Evolutionary conservation across 2,113 vertebrate genomes (phyloP).

Genomic region (Zootoca vivipara): DNA sequence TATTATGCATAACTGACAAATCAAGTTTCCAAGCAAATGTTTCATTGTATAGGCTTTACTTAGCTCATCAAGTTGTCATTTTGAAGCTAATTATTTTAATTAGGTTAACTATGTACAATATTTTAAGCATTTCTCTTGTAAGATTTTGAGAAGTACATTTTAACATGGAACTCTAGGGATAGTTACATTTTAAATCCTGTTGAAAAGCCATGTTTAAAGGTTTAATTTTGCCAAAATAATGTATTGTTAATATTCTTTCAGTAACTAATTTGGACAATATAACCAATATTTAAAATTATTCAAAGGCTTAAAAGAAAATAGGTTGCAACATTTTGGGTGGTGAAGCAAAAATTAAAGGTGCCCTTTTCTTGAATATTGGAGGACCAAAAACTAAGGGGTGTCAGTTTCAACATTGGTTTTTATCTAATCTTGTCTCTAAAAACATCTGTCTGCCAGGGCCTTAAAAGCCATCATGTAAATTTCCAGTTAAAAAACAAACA

Average conservation of each 20-base stretch:
- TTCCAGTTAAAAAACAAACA: conserved; percentile 78
- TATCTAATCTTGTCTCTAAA: conserved; percentile 77
- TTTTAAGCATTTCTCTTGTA: conserved; percentile 94
- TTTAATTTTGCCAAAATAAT: conserved; percentile 94
- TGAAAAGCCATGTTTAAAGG: conserved; percentile 91
- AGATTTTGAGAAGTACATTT: conserved; percentile 91
- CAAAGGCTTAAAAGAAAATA: conserved; percentile 73
- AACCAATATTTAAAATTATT: conserved; percentile 82
- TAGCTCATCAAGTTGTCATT: conserved; percentile 90
- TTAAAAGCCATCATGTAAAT: conserved; percentile 87
- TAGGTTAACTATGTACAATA: conserved; percentile 94
- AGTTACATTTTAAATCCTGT: conserved; percentile 85
- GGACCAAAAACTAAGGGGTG: conserved; percentile 85
- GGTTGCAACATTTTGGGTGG: conserved; percentile 82
- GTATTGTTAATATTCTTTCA: conserved; percentile 87
- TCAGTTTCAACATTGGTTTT: conserved; percentile 81
- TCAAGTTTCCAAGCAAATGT: conserved; percentile 92
- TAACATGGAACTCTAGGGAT: conserved; percentile 95
- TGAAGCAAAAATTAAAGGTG: conserved; percentile 77
- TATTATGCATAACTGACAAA: conserved; percentile 94
- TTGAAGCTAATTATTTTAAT: conserved; percentile 93
- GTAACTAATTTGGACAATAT: conserved; percentile 83
- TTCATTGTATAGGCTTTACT: conserved; percentile 96
- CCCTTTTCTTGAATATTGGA: conserved; percentile 83
- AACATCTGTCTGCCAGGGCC: conserved; percentile 81